Evolutionary conservation across 2,113 vertebrate genomes (phyloP).

Genomic region (Neodontobutis hainanensis): DNA sequence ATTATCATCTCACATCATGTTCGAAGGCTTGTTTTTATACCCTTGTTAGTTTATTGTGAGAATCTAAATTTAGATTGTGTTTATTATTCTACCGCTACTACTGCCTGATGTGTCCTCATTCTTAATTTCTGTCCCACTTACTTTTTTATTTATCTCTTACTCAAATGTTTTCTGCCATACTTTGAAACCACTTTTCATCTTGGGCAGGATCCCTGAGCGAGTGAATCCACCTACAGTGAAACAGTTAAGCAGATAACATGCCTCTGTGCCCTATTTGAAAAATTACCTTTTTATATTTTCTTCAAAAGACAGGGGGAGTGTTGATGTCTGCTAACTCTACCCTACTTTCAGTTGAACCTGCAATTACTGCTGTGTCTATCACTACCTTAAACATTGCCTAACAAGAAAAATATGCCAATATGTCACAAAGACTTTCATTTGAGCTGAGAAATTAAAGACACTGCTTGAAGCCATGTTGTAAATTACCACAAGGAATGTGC

Average conservation of each 20-base stretch:
- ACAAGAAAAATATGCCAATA: constrained; percentile 86
- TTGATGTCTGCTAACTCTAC: constrained; percentile 78
- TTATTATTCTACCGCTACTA: constrained; percentile 79
- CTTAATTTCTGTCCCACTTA: constrained; percentile 78
- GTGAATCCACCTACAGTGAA: constrained; percentile 34
- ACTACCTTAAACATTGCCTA: constrained; percentile 86
- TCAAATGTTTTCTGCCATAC: constrained; percentile 58
- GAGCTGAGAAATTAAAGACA: constrained; percentile 81
- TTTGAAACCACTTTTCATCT: constrained; percentile 50
- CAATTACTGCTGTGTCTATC: constrained; percentile 84
- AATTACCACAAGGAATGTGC: constrained; percentile 85
- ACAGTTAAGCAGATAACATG: constrained; percentile 49
- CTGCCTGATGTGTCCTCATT: constrained; percentile 82
- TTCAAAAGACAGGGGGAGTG: constrained; percentile 45
- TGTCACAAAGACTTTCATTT: constrained; percentile 84
- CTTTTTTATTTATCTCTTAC: constrained; percentile 63
- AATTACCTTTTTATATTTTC: constrained; percentile 57
- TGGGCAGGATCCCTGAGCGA: constrained; percentile 19
- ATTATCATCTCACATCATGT: constrained; percentile 74
- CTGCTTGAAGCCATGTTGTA: constrained; percentile 79
- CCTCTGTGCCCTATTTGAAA: constrained; percentile 54
- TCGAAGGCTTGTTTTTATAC: constrained; percentile 74
- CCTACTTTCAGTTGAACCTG: constrained; percentile 78
- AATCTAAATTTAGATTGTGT: constrained; percentile 80
- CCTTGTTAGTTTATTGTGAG: constrained; percentile 76